Evolutionary conservation across 2,797 vertebrate species (phyloP).

Genomic region (Steatocranus sp.): DNA sequence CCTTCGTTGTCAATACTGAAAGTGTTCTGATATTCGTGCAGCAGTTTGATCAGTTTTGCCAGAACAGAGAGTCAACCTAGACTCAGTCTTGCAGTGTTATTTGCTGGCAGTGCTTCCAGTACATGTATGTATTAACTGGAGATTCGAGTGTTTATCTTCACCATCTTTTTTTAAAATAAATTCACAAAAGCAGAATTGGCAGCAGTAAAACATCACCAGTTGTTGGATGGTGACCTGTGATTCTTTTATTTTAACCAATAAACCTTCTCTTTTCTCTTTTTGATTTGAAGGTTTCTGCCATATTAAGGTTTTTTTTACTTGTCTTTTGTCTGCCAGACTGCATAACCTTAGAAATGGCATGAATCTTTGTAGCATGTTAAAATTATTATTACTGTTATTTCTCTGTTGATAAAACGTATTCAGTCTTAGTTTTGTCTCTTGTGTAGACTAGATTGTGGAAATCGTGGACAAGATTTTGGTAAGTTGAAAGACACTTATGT

Average conservation of each 20-base stretch:
- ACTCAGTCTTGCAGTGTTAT: neutral
- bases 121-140: conserved; percentile 8
- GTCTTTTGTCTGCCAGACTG: neutral
- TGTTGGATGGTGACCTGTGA: neutral
- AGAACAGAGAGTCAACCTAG: conserved; percentile 13
- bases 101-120: conserved; percentile 4
- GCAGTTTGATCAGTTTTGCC: conserved; percentile 8
- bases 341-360: neutral
- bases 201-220: neutral
- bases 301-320: neutral
- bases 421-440: neutral
- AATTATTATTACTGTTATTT: neutral
- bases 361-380: neutral
- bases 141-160: conserved; percentile 3
- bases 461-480: neutral
- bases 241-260: neutral
- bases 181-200: neutral
- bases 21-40: conserved; percentile 6
- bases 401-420: neutral
- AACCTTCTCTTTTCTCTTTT: neutral
- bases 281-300: neutral
- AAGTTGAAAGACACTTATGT: neutral
- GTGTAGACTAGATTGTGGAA: neutral
- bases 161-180: neutral
- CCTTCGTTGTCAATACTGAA: conserved; percentile 5